Evolutionary conservation across 2,113 vertebrate genomes (phyloP).

Genomic region (Malurus alboscapulatus): DNA sequence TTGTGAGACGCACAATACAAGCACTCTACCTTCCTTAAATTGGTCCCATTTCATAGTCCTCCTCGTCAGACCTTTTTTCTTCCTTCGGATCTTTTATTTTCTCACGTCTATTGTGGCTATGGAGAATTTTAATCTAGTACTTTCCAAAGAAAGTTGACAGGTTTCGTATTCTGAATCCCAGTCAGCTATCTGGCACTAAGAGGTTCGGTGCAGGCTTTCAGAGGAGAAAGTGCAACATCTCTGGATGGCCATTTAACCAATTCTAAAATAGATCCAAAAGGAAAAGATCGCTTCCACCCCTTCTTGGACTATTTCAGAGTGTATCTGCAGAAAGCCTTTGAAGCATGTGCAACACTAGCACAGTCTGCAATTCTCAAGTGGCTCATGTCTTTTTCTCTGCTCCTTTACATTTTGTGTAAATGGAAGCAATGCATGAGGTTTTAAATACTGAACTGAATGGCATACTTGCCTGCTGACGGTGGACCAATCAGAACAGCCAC

Average conservation of each 20-base stretch:
- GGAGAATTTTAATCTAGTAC: neutral
- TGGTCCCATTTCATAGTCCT: neutral
- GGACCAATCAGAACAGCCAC: slow-evolving; percentile 91
- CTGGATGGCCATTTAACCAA: neutral
- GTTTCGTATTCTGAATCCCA: neutral
- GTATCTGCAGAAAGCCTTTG: neutral
- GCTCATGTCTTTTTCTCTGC: neutral
- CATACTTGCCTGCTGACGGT: slow-evolving; percentile 84
- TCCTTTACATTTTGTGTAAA: neutral
- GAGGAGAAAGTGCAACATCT: neutral
- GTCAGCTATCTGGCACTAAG: neutral
- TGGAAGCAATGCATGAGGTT: neutral
- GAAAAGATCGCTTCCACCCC: neutral
- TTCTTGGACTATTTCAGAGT: neutral
- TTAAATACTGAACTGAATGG: neutral
- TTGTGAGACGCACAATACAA: neutral
- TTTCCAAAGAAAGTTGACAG: neutral
- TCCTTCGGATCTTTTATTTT: neutral
- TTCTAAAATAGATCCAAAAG: neutral
- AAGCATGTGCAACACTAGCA: neutral
- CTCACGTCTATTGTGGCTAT: neutral
- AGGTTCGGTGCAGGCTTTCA: neutral
- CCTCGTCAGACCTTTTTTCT: neutral
- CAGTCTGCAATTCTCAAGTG: neutral
- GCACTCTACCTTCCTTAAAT: neutral